A percentile compares a stretch with the other conserved stretches of the same genome.
These are phyloP conservation scores for Tipula helvola DNA, from an alignment of 2,888 invertebrate species.

Conservation along the genomic window DNA sequence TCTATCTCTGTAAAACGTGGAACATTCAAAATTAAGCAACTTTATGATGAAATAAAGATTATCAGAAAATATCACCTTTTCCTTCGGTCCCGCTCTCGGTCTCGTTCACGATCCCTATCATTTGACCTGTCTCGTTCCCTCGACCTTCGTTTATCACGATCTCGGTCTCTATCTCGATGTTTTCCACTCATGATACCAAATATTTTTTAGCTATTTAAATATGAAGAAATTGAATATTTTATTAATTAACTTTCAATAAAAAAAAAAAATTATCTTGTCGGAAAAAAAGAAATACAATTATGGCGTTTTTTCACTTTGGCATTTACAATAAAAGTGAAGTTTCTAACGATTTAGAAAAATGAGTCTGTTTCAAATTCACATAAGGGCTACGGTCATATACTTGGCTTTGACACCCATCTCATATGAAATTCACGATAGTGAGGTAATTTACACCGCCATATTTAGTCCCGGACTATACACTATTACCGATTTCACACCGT, in stretches of 20 bases:
- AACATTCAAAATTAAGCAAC: background rate
- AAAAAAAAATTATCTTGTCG: background rate
- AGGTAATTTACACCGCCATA: no score
- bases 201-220: background rate
- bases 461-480: no score
- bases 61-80: constrained; percentile 8
- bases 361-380: background rate
- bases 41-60: background rate
- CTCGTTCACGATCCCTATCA: constrained; percentile 25
- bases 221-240: background rate
- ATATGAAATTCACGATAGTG: no score
- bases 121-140: constrained; percentile 24
- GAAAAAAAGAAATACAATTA: background rate
- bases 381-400: no score
- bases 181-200: constrained; percentile 21
- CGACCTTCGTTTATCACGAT: constrained; percentile 26
- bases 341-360: background rate
- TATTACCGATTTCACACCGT: no score
- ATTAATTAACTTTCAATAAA: background rate
- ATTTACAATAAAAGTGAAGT: background rate
- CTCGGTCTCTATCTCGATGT: constrained; percentile 24
- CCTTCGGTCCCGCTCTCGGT: constrained; percentile 14
- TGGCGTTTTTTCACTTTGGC: background rate
- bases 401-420: no score
- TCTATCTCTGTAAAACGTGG: background rate